Evolutionary conservation across 2,113 vertebrate species (phyloP).

Genomic region (Oryctolagus cuniculus): DNA sequence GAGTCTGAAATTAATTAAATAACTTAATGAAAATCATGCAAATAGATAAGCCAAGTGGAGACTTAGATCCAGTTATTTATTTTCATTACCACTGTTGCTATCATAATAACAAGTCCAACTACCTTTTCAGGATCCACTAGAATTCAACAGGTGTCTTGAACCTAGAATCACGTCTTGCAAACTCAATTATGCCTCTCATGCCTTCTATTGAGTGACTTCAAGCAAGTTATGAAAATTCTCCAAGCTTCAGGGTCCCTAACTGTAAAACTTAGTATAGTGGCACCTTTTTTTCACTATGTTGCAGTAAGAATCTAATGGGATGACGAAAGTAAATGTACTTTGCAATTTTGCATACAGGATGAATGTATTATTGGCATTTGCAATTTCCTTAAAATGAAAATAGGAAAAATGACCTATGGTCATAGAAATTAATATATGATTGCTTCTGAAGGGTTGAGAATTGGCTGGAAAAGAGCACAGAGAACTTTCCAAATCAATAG

Average conservation of each 20-base stretch:
- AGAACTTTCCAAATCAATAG: background rate
- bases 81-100: background rate
- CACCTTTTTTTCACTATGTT: background rate
- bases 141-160: background rate
- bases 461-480: background rate
- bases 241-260: background rate
- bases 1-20: constrained; percentile 3
- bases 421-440: background rate
- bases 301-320: background rate
- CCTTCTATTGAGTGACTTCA: background rate
- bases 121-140: background rate
- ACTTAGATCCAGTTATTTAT: background rate
- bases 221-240: background rate
- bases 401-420: background rate
- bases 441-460: background rate
- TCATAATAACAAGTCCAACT: background rate
- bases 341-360: background rate
- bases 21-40: background rate
- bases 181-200: background rate
- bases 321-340: background rate
- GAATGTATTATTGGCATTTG: background rate
- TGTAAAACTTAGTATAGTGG: background rate
- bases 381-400: background rate
- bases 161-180: background rate
- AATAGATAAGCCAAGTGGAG: background rate